Conservation (phyloP, 2,113 vertebrate species). For the Vicugna pacos region DNA sequence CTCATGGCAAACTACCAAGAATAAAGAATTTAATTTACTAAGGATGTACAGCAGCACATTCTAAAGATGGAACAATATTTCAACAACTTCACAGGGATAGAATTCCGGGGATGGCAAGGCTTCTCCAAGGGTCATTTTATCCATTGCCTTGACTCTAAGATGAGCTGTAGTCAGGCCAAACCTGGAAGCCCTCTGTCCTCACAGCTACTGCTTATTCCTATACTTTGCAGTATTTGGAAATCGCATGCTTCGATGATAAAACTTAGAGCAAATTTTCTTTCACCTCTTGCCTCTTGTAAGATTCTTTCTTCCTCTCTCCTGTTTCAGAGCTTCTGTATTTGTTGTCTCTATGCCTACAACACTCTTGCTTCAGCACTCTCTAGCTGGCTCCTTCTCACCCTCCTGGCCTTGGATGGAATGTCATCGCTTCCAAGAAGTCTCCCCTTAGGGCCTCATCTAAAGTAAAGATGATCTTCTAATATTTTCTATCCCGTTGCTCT, state of each 20-base stretch:
- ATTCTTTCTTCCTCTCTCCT: background rate
- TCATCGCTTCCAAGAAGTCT: background rate
- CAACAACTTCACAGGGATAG: background rate
- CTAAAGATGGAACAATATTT: background rate
- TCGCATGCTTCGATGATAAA: background rate
- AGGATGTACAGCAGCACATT: background rate
- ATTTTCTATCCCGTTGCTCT: background rate
- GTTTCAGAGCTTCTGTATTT: background rate
- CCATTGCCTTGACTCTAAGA: background rate
- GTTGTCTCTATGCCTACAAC: background rate
- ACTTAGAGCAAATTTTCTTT: background rate
- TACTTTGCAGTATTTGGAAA: background rate
- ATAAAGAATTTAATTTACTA: slow-evolving; percentile 58
- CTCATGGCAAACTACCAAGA: slow-evolving; percentile 13
- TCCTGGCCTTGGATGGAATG: background rate
- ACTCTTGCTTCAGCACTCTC: background rate
- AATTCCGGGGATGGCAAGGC: background rate
- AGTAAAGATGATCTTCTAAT: background rate
- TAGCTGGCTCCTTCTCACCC: background rate
- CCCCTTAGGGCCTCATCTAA: background rate
- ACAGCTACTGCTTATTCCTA: background rate
- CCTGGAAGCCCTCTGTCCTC: background rate
- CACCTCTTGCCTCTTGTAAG: background rate
- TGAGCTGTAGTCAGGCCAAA: background rate
- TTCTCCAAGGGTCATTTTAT: background rate